Percentiles rank a stretch among this genome's conserved stretches.
These are phyloP conservation scores for Neodiprion lecontei DNA, from an alignment of 1,140 invertebrate species.

Conservation along the genomic window DNA sequence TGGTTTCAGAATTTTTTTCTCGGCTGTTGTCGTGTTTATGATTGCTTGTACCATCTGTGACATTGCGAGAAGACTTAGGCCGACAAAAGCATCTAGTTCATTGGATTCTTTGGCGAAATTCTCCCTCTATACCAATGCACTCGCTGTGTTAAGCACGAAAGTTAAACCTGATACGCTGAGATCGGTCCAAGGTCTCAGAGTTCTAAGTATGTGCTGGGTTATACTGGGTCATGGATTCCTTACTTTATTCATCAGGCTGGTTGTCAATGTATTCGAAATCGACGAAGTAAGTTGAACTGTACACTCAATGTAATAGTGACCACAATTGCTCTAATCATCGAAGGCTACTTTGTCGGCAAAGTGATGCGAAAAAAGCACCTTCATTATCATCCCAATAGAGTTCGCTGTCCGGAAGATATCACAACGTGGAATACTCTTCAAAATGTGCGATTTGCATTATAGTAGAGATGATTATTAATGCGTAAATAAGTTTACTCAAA, in stretches of 20 bases:
- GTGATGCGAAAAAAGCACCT: too few species aligned
- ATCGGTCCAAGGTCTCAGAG: slow-evolving; percentile 50
- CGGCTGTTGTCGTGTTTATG: slow-evolving; percentile 15
- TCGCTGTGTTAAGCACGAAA: slow-evolving; percentile 36
- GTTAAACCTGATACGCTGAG: slow-evolving; percentile 26
- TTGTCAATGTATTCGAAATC: slow-evolving; percentile 29
- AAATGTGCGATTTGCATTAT: too few species aligned
- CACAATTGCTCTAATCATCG: too few species aligned
- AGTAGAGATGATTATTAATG: too few species aligned
- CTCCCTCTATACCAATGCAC: slow-evolving; percentile 35
- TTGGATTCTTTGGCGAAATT: slow-evolving; percentile 37
- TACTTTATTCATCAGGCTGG: slow-evolving; percentile 24
- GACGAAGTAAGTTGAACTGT: slow-evolving; percentile 19
- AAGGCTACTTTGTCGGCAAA: too few species aligned
- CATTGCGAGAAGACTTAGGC: slow-evolving; percentile 1
- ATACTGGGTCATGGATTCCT: slow-evolving; percentile 51
- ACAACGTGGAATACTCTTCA: too few species aligned
- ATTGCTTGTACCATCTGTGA: slow-evolving; percentile 22
- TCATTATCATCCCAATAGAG: too few species aligned
- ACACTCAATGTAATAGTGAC: too few species aligned
- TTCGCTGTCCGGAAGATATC: too few species aligned
- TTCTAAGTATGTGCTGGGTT: slow-evolving; percentile 55
- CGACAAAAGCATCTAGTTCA: background rate
- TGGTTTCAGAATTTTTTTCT: slow-evolving; percentile 20
- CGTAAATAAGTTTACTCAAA: too few species aligned